Conservation (phyloP, 2,888 invertebrate species). For the Chrysodeixis includens region DNA sequence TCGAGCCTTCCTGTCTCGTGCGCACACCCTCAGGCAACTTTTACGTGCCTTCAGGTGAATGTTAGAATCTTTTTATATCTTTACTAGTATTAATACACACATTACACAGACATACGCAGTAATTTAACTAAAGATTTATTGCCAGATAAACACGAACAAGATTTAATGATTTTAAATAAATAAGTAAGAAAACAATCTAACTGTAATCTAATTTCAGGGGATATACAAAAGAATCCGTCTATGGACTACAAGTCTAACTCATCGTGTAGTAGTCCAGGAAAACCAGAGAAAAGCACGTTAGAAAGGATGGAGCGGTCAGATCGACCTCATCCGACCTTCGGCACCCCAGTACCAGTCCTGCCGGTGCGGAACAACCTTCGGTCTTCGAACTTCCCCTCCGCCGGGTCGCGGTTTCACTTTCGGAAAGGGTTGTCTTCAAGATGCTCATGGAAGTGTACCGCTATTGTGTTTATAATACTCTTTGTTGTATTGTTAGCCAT, state of each 20-base stretch:
- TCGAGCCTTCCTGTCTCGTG: slow-evolving; percentile 97
- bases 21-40: slow-evolving; percentile 97
- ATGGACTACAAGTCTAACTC: slow-evolving; percentile 97
- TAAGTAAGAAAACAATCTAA: slow-evolving; percentile 3
- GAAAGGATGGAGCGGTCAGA: slow-evolving; percentile 89
- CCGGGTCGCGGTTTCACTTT: slow-evolving; percentile 94
- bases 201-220: slow-evolving; percentile 90
- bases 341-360: slow-evolving; percentile 93
- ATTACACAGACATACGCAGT: slow-evolving; percentile 10
- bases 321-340: slow-evolving; percentile 90
- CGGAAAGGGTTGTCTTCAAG: slow-evolving; percentile 95
- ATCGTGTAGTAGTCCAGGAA: slow-evolving; percentile 95
- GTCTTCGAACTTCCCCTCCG: slow-evolving; percentile 92
- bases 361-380: slow-evolving; percentile 93
- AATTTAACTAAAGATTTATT: not conserved
- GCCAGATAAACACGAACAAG: not conserved
- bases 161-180: not conserved
- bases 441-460: slow-evolving; percentile 98
- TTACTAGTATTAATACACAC: slow-evolving; percentile 35
- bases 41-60: slow-evolving; percentile 95
- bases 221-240: slow-evolving; percentile 95
- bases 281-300: slow-evolving; percentile 88
- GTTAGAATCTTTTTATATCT: slow-evolving; percentile 61
- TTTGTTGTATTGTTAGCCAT: slow-evolving; percentile 95
- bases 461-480: slow-evolving; percentile 95